Evolutionary conservation across 2,113 vertebrate species (phyloP), one percentile per base, ranked within the genome.

Genomic region (Heloderma charlesbogerti): DNA sequence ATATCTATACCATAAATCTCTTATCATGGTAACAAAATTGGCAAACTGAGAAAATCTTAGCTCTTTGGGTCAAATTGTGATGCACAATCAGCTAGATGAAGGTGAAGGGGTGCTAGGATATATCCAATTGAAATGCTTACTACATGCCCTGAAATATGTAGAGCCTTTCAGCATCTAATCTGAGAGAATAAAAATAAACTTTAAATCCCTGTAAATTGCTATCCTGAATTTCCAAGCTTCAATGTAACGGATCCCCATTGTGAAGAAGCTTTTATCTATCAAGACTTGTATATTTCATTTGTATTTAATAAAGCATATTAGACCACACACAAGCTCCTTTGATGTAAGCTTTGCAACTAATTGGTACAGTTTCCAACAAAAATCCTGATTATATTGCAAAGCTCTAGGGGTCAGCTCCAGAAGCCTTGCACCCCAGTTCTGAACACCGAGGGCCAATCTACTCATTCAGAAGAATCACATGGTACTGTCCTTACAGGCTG

Each of bases 361-460:
- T 54, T 25, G 87, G n/a, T 6, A 27, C 34, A 69, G 43, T 48
- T 31, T 88, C 83, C 88, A 89, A 86, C 51, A 78, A 74, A 91
- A 89, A 77, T 34, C 71, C 72, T 82, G 90, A 66, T 25, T 71
- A 34, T 25, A 91, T 22, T 74, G 89, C 54, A n/a, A 93, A 88
- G 84, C 81, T 86, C 82, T 74, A 48, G 22, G 88, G 87, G 34
- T 78, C 3, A 9, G 45, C 83, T 78, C 40, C 79, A 80, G 75
- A 10, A n/a, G 71, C 72, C 31, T 31, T 0, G 0, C 60, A n/a
- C 31, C 10, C 22, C 84, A 86, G 94, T 92, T 95, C 92, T 93
- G 93, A 96, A 95, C 86, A 93, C 88, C 93, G 92, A 88, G 40
- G 45, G 94, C 91, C 93, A n/a, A 78, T 40, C 22, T 75, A 60